Percentiles rank a stretch among this genome's conserved stretches.
Evolutionary conservation across 1,140 invertebrate species (phyloP).

Genomic region (Drosophila simulans): DNA sequence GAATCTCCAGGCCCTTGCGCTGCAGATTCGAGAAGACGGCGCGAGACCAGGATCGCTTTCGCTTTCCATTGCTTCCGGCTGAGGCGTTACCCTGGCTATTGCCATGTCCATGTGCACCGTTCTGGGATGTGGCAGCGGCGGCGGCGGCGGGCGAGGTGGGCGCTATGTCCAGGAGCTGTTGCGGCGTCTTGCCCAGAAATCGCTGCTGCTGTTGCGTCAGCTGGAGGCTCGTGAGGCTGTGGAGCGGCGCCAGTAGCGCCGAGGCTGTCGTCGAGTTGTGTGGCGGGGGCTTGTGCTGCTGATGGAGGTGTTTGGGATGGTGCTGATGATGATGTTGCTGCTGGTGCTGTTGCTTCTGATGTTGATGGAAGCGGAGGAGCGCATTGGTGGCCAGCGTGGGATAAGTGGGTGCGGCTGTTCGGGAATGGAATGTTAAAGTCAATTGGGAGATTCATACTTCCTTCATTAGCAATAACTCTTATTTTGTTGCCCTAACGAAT

Average conservation of each 20-base stretch:
- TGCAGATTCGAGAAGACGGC: conserved; percentile 98
- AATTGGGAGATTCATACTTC: neutral
- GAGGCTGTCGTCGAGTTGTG: conserved; percentile 43
- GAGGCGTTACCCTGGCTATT: neutral
- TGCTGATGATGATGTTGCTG: conserved; percentile 49
- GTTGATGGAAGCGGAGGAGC: conserved; percentile 73
- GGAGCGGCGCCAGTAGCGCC: conserved; percentile 57
- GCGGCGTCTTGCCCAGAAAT: conserved; percentile 53
- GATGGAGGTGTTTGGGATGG: conserved; percentile 34
- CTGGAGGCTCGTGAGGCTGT: conserved; percentile 61
- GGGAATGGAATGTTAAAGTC: neutral
- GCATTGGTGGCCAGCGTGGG: conserved; percentile 68
- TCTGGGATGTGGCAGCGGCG: conserved; percentile 29
- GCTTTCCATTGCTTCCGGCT: conserved; percentile 85
- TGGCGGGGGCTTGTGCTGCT: conserved; percentile 51
- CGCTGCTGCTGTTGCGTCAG: conserved; percentile 64
- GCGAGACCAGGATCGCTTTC: conserved; percentile 96
- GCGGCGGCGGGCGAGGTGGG: conserved; percentile 32
- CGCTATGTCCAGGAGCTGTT: conserved; percentile 56
- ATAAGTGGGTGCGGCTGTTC: conserved; percentile 43
- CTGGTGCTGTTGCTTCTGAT: conserved; percentile 60
- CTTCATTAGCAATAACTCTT: neutral
- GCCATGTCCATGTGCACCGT: conserved; percentile 32
- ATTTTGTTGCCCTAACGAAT: neutral
- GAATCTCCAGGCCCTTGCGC: conserved; percentile 95